Percentiles rank a stretch among this genome's conserved stretches.
These are phyloP conservation scores for Amphibalanus amphitrite DNA, from an alignment of 1,140 invertebrate species.

Conservation along the genomic window DNA sequence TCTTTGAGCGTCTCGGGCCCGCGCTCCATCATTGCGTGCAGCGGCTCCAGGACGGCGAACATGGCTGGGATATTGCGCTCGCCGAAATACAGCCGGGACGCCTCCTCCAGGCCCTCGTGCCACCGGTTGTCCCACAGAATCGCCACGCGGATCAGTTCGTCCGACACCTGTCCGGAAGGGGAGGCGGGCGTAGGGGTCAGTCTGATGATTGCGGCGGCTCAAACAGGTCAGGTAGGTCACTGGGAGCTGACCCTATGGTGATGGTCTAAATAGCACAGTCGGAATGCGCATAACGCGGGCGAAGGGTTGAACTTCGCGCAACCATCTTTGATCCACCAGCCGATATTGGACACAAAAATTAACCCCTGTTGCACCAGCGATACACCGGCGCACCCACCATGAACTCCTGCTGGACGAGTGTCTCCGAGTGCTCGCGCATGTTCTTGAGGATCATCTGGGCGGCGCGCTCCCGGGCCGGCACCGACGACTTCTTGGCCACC, in stretches of 20 bases:
- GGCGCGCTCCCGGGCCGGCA: slow-evolving; percentile 57
- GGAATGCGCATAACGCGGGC: too few relatives aligned
- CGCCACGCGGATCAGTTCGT: slow-evolving; percentile 93
- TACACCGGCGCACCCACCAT: slow-evolving; percentile 33
- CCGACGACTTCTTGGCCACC: slow-evolving; percentile 90
- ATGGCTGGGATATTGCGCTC: slow-evolving; percentile 87
- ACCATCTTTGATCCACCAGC: too few relatives aligned
- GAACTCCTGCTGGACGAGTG: slow-evolving; percentile 80
- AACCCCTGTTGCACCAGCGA: too few relatives aligned
- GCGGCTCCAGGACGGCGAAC: slow-evolving; percentile 84
- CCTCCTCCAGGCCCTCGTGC: slow-evolving; percentile 97
- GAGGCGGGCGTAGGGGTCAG: too few relatives aligned
- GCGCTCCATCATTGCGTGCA: slow-evolving; percentile 82
- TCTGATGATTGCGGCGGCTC: too few relatives aligned
- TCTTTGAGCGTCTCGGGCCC: slow-evolving; percentile 93
- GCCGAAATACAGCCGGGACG: slow-evolving; percentile 88
- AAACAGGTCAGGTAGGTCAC: too few relatives aligned
- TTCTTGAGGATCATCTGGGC: slow-evolving; percentile 89
- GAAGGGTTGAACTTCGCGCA: too few relatives aligned
- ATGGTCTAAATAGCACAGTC: too few relatives aligned
- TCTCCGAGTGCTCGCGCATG: slow-evolving; percentile 85
- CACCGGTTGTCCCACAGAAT: slow-evolving; percentile 99
- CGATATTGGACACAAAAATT: too few relatives aligned
- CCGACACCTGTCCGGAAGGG: slow-evolving; percentile 46
- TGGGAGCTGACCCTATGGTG: too few relatives aligned